phyloP scores from a whole-genome alignment of 1,140 invertebrate species.

The Plodia interpunctella region DNA sequence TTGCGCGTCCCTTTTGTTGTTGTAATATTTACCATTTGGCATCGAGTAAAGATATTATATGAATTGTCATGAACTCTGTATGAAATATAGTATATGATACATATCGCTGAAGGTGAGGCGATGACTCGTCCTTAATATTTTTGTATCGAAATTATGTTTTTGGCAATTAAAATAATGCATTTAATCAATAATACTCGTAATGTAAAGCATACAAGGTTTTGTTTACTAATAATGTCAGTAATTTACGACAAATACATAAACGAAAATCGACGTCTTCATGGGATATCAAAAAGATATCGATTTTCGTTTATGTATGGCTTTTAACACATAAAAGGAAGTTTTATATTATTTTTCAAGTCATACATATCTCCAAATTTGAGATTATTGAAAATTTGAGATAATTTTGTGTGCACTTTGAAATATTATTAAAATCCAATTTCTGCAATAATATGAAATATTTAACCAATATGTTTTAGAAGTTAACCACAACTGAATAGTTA shows the following conservation, averaged over 20 bases:
- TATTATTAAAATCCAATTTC: too few species aligned
- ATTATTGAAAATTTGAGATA: too few species aligned
- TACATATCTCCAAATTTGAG: too few species aligned
- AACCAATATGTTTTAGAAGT: too few species aligned
- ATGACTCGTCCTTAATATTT: neutral
- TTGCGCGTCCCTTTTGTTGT: neutral
- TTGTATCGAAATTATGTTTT: neutral
- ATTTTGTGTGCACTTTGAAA: too few species aligned
- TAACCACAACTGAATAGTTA: too few species aligned
- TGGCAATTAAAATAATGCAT: constrained; percentile 1
- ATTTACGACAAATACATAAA: neutral
- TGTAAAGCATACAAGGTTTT: neutral
- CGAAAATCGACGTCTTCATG: too few species aligned
- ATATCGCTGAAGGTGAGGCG: neutral
- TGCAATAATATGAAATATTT: too few species aligned
- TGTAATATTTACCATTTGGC: neutral
- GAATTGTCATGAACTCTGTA: neutral
- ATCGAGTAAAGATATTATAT: neutral
- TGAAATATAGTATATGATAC: neutral
- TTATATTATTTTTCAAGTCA: too few species aligned
- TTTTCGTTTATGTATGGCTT: neutral
- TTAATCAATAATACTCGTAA: neutral
- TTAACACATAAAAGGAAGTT: neutral
- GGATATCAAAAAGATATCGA: neutral
- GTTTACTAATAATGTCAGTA: neutral